Conservation (phyloP, 2,888 invertebrate species). For the Tiliacea citrago region DNA sequence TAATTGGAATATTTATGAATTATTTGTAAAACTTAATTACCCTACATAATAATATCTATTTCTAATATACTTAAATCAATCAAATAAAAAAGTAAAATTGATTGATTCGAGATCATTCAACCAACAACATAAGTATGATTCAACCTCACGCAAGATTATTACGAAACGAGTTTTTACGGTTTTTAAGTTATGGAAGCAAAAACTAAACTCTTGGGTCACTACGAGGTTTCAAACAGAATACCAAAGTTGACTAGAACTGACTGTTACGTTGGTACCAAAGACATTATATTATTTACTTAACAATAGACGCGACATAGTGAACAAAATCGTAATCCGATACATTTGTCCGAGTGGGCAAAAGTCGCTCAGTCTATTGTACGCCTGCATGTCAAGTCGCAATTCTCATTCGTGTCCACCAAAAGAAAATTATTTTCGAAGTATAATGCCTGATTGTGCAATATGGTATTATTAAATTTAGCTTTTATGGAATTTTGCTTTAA, state of each 20-base stretch:
- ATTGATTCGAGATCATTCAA: constrained; percentile 20
- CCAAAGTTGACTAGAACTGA: background rate
- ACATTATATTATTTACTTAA: too few relatives aligned
- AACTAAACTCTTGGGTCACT: background rate
- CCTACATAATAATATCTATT: background rate
- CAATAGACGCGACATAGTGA: too few relatives aligned
- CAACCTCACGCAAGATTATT: constrained; percentile 28
- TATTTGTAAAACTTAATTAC: background rate
- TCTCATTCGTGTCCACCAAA: too few relatives aligned
- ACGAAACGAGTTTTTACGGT: constrained; percentile 23
- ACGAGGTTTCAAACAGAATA: background rate
- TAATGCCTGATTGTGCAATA: too few relatives aligned
- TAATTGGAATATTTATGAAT: background rate
- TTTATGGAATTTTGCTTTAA: too few relatives aligned
- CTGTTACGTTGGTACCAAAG: background rate
- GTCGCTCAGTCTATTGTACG: too few relatives aligned
- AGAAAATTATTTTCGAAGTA: too few relatives aligned
- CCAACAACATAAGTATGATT: constrained; percentile 23
- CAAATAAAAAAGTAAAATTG: background rate
- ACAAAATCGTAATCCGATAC: too few relatives aligned
- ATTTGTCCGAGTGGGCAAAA: too few relatives aligned
- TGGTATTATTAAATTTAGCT: too few relatives aligned
- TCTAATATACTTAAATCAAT: background rate
- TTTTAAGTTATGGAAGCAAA: constrained; percentile 22
- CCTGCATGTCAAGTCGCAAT: too few relatives aligned